Conservation (phyloP, 2,888 invertebrate species). For the Cabera pusaria region DNA sequence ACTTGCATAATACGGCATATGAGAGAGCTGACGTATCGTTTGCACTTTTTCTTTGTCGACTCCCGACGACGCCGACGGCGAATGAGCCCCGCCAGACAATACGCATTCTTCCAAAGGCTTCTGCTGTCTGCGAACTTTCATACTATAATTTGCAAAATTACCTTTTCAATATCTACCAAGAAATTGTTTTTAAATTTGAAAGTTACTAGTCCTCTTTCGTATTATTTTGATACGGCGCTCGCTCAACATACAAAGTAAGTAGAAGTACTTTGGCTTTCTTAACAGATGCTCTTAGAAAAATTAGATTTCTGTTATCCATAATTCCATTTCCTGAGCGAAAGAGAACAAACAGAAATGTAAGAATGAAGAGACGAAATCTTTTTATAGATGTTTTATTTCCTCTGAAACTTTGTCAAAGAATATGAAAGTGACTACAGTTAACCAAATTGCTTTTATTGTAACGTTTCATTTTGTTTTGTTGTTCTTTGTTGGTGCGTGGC, state of each 20-base stretch:
- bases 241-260: too few relatives aligned
- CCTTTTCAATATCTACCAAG: slow-evolving; percentile 36
- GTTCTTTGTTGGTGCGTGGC: slow-evolving; percentile 36
- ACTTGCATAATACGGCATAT: slow-evolving; percentile 38
- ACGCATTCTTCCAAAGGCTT: slow-evolving; percentile 47
- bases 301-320: slow-evolving; percentile 35
- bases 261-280: slow-evolving; percentile 25
- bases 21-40: slow-evolving; percentile 42
- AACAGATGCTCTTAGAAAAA: slow-evolving; percentile 22
- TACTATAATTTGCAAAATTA: slow-evolving; percentile 55
- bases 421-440: slow-evolving; percentile 49
- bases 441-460: slow-evolving; percentile 51
- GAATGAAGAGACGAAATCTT: slow-evolving; percentile 34
- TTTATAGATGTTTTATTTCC: slow-evolving; percentile 39
- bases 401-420: slow-evolving; percentile 42
- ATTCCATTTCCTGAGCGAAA: slow-evolving; percentile 39
- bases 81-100: slow-evolving; percentile 35
- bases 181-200: slow-evolving; percentile 26
- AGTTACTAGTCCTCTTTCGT: too few relatives aligned
- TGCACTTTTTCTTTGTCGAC: slow-evolving; percentile 51
- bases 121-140: slow-evolving; percentile 54
- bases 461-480: slow-evolving; percentile 46
- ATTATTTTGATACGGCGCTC: too few relatives aligned
- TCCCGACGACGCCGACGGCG: slow-evolving; percentile 29
- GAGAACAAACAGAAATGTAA: slow-evolving; percentile 38